Conservation (phyloP, 2,113 vertebrate species). For the Crotalus tigris region DNA sequence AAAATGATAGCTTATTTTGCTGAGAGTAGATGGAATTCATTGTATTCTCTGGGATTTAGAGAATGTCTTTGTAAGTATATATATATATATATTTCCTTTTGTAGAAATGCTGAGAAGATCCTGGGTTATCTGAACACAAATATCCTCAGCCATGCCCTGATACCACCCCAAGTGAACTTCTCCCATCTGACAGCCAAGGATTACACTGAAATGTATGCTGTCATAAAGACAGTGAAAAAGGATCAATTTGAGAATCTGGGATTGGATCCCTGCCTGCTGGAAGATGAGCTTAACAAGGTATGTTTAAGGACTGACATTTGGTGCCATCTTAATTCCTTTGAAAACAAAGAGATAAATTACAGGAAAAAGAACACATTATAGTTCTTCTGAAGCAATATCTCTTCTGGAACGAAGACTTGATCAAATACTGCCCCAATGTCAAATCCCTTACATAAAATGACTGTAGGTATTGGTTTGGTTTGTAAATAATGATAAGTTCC, state of each 20-base stretch:
- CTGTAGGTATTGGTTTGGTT: neutral
- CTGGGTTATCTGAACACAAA: slow-evolving; percentile 86
- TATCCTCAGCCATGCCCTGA: slow-evolving; percentile 88
- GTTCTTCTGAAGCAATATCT: neutral
- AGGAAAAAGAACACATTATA: neutral
- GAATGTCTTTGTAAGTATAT: neutral
- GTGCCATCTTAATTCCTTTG: neutral
- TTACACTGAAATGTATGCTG: slow-evolving; percentile 91
- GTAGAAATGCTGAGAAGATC: slow-evolving; percentile 94
- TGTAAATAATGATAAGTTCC: neutral
- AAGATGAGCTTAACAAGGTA: slow-evolving; percentile 96
- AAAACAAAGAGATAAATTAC: neutral
- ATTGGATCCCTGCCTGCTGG: slow-evolving; percentile 86
- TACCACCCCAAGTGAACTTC: slow-evolving; percentile 95
- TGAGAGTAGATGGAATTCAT: neutral
- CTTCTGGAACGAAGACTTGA: neutral
- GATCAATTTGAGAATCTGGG: slow-evolving; percentile 84
- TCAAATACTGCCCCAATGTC: neutral
- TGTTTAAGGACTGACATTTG: slow-evolving; percentile 4
- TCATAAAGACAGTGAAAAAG: slow-evolving; percentile 92
- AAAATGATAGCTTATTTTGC: neutral
- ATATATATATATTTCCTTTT: slow-evolving; percentile 10
- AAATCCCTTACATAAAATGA: neutral
- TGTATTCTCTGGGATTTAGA: neutral
- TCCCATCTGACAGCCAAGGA: slow-evolving; percentile 89